phyloP scores from a whole-genome alignment of 2,797 vertebrate genomes.

The Pseudopleuronectes americanus region DNA sequence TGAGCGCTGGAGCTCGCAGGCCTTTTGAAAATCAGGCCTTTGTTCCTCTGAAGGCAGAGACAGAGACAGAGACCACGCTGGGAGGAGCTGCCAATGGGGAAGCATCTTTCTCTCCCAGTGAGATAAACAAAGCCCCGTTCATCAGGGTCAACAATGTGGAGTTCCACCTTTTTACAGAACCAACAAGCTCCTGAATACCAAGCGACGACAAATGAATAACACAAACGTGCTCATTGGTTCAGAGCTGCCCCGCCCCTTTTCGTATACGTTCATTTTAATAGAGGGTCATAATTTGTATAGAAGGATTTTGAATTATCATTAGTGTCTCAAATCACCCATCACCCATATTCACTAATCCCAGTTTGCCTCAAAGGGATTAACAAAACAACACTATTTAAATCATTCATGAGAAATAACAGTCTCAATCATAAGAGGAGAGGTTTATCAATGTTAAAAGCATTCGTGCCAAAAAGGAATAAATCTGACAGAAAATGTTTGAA shows the following conservation, averaged over 20 bases:
- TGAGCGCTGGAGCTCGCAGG: conserved; percentile 16
- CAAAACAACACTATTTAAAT: no score
- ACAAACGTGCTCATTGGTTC: neutral
- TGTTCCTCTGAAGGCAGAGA: conserved; percentile 52
- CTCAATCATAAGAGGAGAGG: no score
- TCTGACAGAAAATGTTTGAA: no score
- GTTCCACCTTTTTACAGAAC: conserved; percentile 30
- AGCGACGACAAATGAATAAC: neutral
- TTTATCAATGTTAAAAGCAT: no score
- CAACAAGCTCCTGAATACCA: conserved; percentile 10
- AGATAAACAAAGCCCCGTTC: conserved; percentile 54
- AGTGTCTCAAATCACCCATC: no score
- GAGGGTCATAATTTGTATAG: conserved; percentile 11
- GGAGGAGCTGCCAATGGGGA: conserved; percentile 38
- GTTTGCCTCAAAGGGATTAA: no score
- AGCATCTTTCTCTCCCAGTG: conserved; percentile 51
- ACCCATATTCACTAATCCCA: no score
- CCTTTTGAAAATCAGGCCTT: conserved; percentile 57
- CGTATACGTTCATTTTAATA: conserved; percentile 44
- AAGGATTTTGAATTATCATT: no score
- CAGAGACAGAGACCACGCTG: conserved; percentile 50
- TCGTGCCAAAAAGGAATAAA: no score
- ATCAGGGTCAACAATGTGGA: conserved; percentile 21
- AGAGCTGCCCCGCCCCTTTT: conserved; percentile 15
- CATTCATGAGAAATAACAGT: no score